Base-by-base conservation (phyloP, 2,797 vertebrate species). In the Staurois parvus region DNA sequence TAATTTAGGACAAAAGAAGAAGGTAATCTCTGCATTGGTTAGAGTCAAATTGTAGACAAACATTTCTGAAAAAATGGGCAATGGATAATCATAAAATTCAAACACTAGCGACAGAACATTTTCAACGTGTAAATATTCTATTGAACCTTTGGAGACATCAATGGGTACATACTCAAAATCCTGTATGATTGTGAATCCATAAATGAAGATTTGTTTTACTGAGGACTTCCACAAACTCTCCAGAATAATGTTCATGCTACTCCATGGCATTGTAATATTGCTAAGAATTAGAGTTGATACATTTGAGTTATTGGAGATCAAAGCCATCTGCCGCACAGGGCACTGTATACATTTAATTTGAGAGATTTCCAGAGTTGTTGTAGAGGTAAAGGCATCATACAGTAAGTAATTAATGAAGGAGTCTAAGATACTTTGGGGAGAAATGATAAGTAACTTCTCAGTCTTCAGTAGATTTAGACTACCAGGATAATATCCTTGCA, bases 1-100 rank as follows among this genome's bases (percentile, higher is more conserved):
- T 1, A 12, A 59, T 0, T 56, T 37, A 37, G 97, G 98, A 86
- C 97, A 99, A 48, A 95, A 93, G 95, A 99, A 96, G 76, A 96
- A 93, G 66, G 97, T 89, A 2, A 97, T 91, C 29, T 89, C 88
- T 0, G 94, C 79, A 72, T 96, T 91, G 2, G 88, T 69, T n/a
- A 98, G 70, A 0, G 94, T 93, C 42, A 96, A 62, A 68, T 62
- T 93, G 89, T 83, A 66, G 72, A 96, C 91, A 7, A 95, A 95
- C 91, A 97, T 91, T 75, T 94, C 94, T 30, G 96, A 95, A 86
- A 98, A 83, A 21, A 70, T 78, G 4, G 17, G 17, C 66, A 77
- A 28, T 7, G 85, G 85, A 48, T 86, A 75, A 2, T 40, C n/a
- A 29, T 3, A 4, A 26, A n/a, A 72, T 21, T 59, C 70, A 19